phyloP scores from a whole-genome alignment of 2,113 vertebrate genomes.

The Equus przewalskii region DNA sequence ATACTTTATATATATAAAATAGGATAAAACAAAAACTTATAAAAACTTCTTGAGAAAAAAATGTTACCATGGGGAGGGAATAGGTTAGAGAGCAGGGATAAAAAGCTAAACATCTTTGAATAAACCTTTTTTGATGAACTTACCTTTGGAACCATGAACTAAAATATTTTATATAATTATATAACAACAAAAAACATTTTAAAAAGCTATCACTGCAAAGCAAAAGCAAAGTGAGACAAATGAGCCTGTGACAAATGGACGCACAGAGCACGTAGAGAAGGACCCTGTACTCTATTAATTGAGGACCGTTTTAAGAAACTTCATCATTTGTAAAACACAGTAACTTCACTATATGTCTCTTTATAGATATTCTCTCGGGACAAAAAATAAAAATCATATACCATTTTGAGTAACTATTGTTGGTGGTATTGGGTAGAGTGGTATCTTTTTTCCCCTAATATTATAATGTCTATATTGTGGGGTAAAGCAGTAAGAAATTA shows the following conservation, averaged over 20 bases:
- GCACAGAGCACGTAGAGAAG: neutral
- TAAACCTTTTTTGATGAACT: neutral
- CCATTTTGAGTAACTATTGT: neutral
- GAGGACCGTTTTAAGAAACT: neutral
- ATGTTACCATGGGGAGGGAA: neutral
- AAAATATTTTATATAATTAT: neutral
- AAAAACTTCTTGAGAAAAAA: neutral
- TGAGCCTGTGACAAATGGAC: neutral
- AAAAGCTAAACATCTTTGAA: neutral
- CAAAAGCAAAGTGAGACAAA: conserved; percentile 2
- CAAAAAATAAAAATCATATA: neutral
- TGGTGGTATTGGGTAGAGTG: neutral
- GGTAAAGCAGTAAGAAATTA: neutral
- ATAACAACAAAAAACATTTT: conserved; percentile 9
- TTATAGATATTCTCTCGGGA: neutral
- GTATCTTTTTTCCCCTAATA: neutral
- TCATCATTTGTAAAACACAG: neutral
- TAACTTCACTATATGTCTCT: neutral
- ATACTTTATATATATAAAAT: neutral
- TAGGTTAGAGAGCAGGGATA: neutral
- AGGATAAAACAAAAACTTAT: neutral
- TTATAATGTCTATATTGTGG: neutral
- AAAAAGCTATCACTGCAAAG: neutral
- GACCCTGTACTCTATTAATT: neutral
- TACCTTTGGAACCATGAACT: neutral